Percentiles rank a stretch among this genome's conserved stretches.
These are phyloP conservation scores for Diarsia brunnea DNA, from an alignment of 2,888 invertebrate genomes.

Conservation along the genomic window DNA sequence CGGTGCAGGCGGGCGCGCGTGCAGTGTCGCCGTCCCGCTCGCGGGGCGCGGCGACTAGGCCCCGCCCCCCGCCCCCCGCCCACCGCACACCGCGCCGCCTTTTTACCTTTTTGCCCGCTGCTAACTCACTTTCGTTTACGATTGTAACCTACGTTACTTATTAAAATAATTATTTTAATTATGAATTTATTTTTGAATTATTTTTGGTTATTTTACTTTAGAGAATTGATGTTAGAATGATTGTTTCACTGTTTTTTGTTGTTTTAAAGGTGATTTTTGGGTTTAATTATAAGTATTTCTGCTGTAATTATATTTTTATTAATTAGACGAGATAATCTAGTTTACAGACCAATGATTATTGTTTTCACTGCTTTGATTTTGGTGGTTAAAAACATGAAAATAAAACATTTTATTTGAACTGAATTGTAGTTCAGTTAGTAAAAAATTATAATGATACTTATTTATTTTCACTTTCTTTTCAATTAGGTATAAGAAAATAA, in stretches of 20 bases:
- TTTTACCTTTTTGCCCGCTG: conserved; percentile 84
- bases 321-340: not conserved
- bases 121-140: conserved; percentile 80
- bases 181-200: conserved; percentile 2
- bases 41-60: conserved; percentile 79
- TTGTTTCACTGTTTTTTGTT: not conserved
- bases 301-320: not conserved
- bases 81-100: conserved; percentile 82
- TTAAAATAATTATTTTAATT: conserved; percentile 56
- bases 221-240: not conserved
- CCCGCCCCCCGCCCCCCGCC: conserved; percentile 87
- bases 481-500: no score
- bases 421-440: not conserved
- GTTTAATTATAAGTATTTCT: not conserved
- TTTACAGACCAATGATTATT: not conserved
- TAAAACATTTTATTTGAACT: not conserved
- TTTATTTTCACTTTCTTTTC: not conserved
- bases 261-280: not conserved
- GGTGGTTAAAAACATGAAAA: not conserved
- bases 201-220: not conserved
- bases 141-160: conserved; percentile 69
- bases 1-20: conserved; percentile 70
- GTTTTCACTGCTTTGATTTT: not conserved
- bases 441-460: not conserved
- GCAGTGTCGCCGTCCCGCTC: conserved; percentile 79